These are phyloP conservation scores for Cheiracanthium punctorium DNA, from an alignment of 2,888 invertebrate genomes.

Conservation along the genomic window DNA sequence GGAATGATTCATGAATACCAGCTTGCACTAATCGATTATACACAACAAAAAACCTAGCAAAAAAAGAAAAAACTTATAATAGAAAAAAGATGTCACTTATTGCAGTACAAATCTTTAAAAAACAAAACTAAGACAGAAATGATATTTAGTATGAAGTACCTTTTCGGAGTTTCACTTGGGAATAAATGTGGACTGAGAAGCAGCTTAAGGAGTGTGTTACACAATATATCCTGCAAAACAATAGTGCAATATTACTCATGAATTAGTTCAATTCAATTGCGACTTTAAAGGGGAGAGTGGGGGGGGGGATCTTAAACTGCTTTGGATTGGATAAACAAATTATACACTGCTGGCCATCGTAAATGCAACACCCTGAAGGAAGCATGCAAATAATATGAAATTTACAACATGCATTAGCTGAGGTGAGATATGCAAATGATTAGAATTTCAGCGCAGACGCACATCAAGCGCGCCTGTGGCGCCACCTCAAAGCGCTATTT, in stretches of 20 bases:
- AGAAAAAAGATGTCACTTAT: not conserved
- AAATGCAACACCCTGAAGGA: too few relatives aligned
- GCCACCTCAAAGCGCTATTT: too few relatives aligned
- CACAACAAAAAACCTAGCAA: conserved; percentile 28
- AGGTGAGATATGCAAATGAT: too few relatives aligned
- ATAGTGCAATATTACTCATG: not conserved
- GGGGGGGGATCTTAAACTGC: too few relatives aligned
- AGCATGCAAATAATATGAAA: too few relatives aligned
- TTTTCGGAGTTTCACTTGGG: conserved; percentile 38
- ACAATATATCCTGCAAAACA: conserved; percentile 40
- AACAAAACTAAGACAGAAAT: not conserved
- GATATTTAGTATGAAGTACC: conserved; percentile 1
- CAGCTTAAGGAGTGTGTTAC: conserved; percentile 33
- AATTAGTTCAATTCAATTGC: too few relatives aligned
- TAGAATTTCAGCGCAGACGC: too few relatives aligned
- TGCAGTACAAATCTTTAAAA: not conserved
- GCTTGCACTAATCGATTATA: conserved; percentile 55
- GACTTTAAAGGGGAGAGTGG: too few relatives aligned
- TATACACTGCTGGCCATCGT: too few relatives aligned
- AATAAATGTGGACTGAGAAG: conserved; percentile 47
- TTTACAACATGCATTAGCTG: too few relatives aligned
- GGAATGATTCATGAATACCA: conserved; percentile 50
- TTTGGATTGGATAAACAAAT: too few relatives aligned
- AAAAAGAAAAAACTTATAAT: not conserved
- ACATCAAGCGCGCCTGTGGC: too few relatives aligned